These are phyloP conservation scores for Coracias cyanogaster DNA, from an alignment of 2,797 vertebrate species.

Conservation along the genomic window DNA sequence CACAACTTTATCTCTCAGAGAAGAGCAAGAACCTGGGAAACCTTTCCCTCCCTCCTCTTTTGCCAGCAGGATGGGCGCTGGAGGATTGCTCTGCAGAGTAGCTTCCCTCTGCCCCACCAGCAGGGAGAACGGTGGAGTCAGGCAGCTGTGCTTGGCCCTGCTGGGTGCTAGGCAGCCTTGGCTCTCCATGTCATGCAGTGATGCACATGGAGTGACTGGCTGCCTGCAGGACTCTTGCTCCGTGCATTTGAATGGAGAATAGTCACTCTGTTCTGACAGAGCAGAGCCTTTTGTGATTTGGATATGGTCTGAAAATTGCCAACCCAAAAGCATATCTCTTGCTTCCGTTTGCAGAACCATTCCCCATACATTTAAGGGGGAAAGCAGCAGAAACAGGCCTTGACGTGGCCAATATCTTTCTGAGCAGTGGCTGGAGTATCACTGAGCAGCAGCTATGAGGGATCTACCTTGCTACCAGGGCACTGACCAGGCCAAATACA, in stretches of 20 bases:
- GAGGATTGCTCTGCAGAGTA: neutral
- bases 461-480: neutral
- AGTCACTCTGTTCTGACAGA: neutral
- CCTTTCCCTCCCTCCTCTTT: neutral
- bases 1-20: constrained; percentile 7
- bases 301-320: neutral
- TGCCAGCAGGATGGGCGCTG: neutral
- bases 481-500: neutral
- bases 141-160: neutral
- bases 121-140: neutral
- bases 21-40: neutral
- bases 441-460: neutral
- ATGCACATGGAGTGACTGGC: neutral
- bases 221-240: neutral
- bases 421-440: neutral
- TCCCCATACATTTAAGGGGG: neutral
- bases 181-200: neutral
- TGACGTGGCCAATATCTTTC: rapidly evolving
- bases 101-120: neutral
- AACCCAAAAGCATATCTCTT: neutral
- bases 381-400: neutral
- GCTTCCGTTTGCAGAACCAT: neutral
- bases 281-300: neutral
- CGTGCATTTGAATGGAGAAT: rapidly evolving
- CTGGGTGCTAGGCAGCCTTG: neutral